Evolutionary conservation across 2,113 vertebrate genomes (phyloP).

Genomic region (Haemorhous mexicanus): DNA sequence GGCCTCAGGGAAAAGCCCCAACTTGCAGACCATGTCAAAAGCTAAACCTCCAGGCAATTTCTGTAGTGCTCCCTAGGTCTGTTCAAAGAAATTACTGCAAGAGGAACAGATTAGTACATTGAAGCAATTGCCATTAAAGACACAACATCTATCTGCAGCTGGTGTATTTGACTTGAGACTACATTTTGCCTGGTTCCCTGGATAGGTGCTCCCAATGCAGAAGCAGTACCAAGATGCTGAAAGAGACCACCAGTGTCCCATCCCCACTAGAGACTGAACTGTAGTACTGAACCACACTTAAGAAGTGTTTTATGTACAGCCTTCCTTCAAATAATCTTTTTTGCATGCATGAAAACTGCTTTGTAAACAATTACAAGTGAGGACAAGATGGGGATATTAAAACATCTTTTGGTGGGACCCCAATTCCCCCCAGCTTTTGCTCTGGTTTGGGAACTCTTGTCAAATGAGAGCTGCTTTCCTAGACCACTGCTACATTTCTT

Average conservation of each 20-base stretch:
- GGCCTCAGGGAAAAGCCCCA: not conserved
- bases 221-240: not conserved
- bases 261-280: not conserved
- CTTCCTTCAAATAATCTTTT: not conserved
- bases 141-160: not conserved
- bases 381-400: not conserved
- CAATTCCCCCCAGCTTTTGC: not conserved
- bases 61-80: not conserved
- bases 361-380: not conserved
- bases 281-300: not conserved
- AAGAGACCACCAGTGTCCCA: not conserved
- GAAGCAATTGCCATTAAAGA: not conserved
- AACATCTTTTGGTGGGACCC: not conserved
- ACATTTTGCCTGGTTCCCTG: not conserved
- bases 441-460: not conserved
- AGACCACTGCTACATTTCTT: not conserved
- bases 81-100: not conserved
- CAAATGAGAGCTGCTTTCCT: not conserved
- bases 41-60: not conserved
- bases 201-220: not conserved
- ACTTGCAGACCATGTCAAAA: not conserved
- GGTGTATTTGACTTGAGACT: not conserved
- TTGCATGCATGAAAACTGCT: not conserved
- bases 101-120: not conserved
- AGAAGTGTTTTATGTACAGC: not conserved